phyloP scores from a whole-genome alignment of 2,797 vertebrate genomes.

The Cuculus canorus region DNA sequence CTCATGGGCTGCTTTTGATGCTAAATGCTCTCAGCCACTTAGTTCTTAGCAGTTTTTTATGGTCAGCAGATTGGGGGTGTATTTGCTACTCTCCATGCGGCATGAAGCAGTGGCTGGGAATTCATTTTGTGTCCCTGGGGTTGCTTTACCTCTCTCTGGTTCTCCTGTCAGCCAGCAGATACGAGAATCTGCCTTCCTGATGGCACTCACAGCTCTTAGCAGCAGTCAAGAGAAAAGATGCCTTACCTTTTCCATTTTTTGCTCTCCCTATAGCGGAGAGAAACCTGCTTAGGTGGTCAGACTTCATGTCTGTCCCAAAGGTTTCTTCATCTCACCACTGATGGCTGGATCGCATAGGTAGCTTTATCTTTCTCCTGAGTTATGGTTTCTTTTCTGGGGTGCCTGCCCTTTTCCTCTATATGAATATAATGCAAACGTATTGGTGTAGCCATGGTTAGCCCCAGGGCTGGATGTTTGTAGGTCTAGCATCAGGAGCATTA shows the following conservation, averaged over 20 bases:
- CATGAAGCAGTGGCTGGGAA: neutral
- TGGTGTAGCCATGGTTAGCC: neutral
- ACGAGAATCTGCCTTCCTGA: neutral
- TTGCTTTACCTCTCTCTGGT: neutral
- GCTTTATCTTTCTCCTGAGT: neutral
- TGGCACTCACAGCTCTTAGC: neutral
- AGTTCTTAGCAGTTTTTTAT: slow-evolving; percentile 24
- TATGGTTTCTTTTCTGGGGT: neutral
- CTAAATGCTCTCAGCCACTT: slow-evolving; percentile 3
- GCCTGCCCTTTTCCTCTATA: neutral
- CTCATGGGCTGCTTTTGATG: neutral
- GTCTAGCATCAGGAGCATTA: neutral
- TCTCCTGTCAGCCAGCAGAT: neutral
- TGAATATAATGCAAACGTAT: neutral
- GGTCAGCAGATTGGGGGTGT: neutral
- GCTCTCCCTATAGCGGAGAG: neutral
- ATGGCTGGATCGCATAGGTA: neutral
- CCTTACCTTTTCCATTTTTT: neutral
- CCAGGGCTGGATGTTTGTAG: neutral
- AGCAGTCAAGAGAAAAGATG: neutral
- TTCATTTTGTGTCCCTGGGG: neutral
- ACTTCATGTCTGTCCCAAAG: neutral
- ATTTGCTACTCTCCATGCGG: neutral
- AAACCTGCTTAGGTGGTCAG: neutral
- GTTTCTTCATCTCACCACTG: neutral